Conservation (phyloP, 2,113 vertebrate genomes). For the Mystacornis crossleyi region DNA sequence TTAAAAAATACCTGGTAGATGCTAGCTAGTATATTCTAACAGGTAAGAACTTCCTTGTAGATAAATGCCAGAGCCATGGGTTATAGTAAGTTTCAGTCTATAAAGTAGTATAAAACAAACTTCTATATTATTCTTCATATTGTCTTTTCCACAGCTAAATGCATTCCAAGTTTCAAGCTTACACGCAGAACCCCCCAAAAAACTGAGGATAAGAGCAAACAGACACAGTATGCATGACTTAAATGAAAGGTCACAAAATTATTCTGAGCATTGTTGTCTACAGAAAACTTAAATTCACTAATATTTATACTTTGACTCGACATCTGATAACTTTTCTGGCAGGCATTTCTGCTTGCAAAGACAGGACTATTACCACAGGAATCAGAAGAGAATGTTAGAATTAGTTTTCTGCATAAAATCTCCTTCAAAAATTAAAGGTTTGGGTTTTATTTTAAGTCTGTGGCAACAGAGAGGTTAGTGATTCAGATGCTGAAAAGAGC, state of each 20-base stretch:
- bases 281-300: background rate
- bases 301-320: conserved; percentile 4
- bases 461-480: background rate
- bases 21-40: background rate
- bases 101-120: background rate
- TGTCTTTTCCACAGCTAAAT: background rate
- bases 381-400: conserved; percentile 12
- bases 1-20: background rate
- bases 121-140: background rate
- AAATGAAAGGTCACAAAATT: conserved; percentile 48
- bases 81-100: background rate
- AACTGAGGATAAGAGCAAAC: conserved; percentile 13
- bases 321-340: conserved; percentile 25
- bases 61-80: background rate
- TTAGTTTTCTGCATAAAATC: conserved; percentile 7
- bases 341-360: background rate
- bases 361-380: background rate
- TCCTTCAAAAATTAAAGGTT: background rate
- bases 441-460: background rate
- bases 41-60: background rate
- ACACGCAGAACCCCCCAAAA: background rate
- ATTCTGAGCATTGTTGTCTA: background rate
- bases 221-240: background rate
- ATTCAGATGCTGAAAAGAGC: background rate
- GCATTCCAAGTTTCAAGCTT: background rate